These are phyloP conservation scores for Pocillopora verrucosa DNA, from an alignment of 64 coral and sea anemone species.

Conservation along the genomic window DNA sequence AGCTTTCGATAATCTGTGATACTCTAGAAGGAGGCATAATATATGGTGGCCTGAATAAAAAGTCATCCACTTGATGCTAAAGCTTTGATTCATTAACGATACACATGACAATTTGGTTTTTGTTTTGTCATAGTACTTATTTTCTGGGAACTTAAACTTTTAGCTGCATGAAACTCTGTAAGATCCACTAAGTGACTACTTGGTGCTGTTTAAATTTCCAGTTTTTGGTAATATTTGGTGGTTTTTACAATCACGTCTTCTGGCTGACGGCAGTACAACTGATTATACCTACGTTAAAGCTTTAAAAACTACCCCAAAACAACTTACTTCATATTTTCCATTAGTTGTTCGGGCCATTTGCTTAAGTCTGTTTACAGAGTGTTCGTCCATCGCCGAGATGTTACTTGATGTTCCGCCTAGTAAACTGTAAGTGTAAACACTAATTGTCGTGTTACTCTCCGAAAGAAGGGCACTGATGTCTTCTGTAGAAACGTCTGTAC, in stretches of 20 bases:
- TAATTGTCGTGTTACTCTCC: conserved; percentile 56
- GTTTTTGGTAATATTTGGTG: no score
- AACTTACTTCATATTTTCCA: conserved; percentile 50
- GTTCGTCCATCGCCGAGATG: background rate
- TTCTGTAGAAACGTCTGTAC: conserved; percentile 52
- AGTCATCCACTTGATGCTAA: background rate
- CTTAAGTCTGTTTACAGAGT: conserved; percentile 7
- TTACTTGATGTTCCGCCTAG: conserved; percentile 4
- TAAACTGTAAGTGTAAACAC: conserved; percentile 57
- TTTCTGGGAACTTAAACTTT: no score
- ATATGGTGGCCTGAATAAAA: background rate
- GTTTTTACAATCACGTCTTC: no score
- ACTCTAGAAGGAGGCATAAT: conserved; percentile 36
- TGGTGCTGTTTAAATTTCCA: no score
- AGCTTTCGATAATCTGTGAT: conserved; percentile 72
- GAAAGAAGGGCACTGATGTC: conserved; percentile 45
- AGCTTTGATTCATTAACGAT: no score
- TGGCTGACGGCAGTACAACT: no score
- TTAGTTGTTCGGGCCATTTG: conserved; percentile 41
- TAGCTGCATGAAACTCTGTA: no score
- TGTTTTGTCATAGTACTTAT: no score
- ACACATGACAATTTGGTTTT: no score
- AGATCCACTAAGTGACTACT: no score
- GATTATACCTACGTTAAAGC: no score
- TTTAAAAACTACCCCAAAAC: background rate